Conservation (phyloP, 2,888 invertebrate species). For the Diarsia mendica region DNA sequence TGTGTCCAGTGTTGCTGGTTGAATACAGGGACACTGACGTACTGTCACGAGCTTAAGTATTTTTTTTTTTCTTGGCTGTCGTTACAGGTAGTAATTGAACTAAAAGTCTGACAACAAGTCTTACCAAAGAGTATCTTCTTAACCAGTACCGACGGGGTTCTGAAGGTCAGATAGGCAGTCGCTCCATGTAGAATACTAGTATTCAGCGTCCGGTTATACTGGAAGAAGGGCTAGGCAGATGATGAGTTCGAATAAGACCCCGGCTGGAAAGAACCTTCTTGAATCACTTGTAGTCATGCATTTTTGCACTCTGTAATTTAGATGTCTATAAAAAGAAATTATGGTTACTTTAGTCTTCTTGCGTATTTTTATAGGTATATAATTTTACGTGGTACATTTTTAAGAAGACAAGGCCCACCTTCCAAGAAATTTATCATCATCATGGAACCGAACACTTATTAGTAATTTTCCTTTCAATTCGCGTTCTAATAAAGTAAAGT, state of each 20-base stretch:
- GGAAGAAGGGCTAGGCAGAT: too few relatives aligned
- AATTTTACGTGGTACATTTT: not conserved
- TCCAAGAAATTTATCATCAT: slow-evolving; percentile 17
- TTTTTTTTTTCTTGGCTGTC: too few relatives aligned
- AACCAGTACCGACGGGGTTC: too few relatives aligned
- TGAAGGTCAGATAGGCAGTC: too few relatives aligned
- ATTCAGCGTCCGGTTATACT: too few relatives aligned
- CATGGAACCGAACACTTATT: slow-evolving; percentile 15
- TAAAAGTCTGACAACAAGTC: too few relatives aligned
- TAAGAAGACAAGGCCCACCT: not conserved
- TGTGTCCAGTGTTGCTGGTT: not conserved
- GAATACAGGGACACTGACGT: too few relatives aligned
- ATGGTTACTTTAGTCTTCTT: not conserved
- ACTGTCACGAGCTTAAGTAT: too few relatives aligned
- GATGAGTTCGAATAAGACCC: not conserved
- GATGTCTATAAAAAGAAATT: not conserved
- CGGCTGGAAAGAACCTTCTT: not conserved
- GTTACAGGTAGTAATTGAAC: too few relatives aligned
- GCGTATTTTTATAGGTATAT: not conserved
- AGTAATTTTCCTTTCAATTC: slow-evolving; percentile 16
- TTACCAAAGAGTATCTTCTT: too few relatives aligned
- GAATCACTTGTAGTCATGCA: not conserved
- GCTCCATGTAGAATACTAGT: too few relatives aligned
- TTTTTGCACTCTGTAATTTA: not conserved
- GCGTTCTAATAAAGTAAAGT: slow-evolving; percentile 18